Base-by-base conservation (phyloP, 2,888 invertebrate species). In the Euplagia quadripunctaria region DNA sequence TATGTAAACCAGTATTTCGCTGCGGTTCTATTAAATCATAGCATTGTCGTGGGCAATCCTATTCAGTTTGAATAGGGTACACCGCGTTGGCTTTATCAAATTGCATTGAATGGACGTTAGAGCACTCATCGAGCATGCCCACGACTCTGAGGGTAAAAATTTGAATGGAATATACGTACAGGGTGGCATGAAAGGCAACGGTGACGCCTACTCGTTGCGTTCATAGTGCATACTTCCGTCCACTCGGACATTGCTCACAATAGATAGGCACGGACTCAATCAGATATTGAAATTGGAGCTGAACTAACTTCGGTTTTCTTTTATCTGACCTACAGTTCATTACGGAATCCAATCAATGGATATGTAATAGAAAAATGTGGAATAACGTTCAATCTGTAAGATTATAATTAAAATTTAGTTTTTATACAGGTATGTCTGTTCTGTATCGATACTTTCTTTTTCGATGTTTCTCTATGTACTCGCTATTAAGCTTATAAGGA, bases 21-120 rank as follows among this genome's bases (percentile, higher is more conserved):
- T 88, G 88, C 87, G 90, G 91, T 91, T 89, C 92, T 92, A 94
- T 94, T 94, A 94, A 94, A 92, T 91, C 92, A 90, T 81, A 81
- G 91, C 87, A 94, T 93, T 95, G 94, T 94, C 91, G 92, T 91
- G 91, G 91, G 87, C 92, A 90, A 92, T 94, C 89, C 92, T 86
- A 93, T 93, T 93, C 91, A 92, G 88, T 85, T 86, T 92, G 93
- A 94, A 94, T 92, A 85, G 92, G 88, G 88, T 86, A 89, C 91
- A 91, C 88, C 88, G 89, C 88, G 87, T 87, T 91, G 90, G 94
- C 93, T 94, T 94, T 94, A 94, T 94, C 94, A 94, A 96, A 95
- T 95, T 94, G 94, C 94, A 94, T 86, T 94, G 92, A 95, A 93
- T 92, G 93, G 91, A 90, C 92, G 93, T 91, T 92, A 92, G 94